Conservation (phyloP, 2,888 invertebrate genomes). For the Brachylomia viminalis region DNA sequence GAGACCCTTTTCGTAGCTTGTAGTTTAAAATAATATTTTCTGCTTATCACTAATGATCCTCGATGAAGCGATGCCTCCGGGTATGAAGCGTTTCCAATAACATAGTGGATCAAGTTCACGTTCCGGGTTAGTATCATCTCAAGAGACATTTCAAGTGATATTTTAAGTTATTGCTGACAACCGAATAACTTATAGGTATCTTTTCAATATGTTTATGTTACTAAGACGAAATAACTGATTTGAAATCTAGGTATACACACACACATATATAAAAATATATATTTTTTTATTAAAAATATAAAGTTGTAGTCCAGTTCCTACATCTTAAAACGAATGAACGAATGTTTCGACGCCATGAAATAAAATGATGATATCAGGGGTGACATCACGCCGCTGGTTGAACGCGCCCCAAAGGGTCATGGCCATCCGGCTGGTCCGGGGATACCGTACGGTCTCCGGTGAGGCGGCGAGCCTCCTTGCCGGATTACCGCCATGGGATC, state of each 20-base stretch:
- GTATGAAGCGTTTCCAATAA: constrained; percentile 35
- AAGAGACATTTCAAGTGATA: constrained; percentile 29
- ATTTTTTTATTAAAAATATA: background rate
- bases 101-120: constrained; percentile 33
- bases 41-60: background rate
- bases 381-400: no score
- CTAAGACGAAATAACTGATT: background rate
- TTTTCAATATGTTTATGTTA: background rate
- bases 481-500: no score
- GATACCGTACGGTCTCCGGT: no score
- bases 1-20: background rate
- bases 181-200: background rate
- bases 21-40: background rate
- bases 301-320: background rate
- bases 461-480: no score
- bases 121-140: constrained; percentile 40
- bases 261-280: no score
- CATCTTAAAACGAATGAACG: background rate
- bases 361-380: no score
- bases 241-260: background rate
- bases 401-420: no score
- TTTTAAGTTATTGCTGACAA: constrained; percentile 19
- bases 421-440: no score
- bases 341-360: no score
- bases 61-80: constrained; percentile 9